Evolutionary conservation across 2,113 vertebrate genomes (phyloP), one percentile per base, ranked within the genome.

Genomic region (Tricholaema leucomelas): DNA sequence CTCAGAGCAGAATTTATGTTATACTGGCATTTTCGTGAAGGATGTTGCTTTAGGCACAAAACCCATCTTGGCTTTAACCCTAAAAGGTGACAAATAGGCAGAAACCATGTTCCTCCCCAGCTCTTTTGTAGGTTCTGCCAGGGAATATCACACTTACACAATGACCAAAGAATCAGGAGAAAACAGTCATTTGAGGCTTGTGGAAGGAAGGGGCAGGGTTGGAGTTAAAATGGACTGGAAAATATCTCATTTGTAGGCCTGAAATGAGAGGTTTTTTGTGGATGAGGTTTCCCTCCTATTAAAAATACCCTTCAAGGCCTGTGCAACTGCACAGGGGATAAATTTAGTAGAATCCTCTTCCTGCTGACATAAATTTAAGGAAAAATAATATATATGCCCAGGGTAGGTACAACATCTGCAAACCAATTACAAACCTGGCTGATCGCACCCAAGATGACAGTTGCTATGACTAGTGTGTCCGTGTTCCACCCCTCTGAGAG

Each of bases 21-120:
- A 85, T 46, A 31, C 93, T 96, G 95, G 93, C 93, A 96, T 96
- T 96, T 96, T 84, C 27, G 42, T 91, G 96, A 92, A 91, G 92
- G 88, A 93, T 96, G 95, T 96, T 94, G 95, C 95, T 96, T 96
- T 96, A 96, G 96, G 96, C 96, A 93, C 89, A 85, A 89, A 69
- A 96, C 64, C 64, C 89, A 74, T 92, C 81, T 60, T 74, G 75
- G 71, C 79, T 96, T 96, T 96, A 95, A 95, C 96, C 95, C 93
- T 93, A 91, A 36, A 85, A 80, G 87, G 87, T 92, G 92, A 65
- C 93, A 93, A 93, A 64, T 35, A 85, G 78, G 78, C 81, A 93
- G 89, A 88, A 93, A 87, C 86, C 54, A 0, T 88, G 42, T 91
- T 88, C 88, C 66, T 96, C 78, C 74, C 63, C 31, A 65, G 83